Evolutionary conservation across 2,797 vertebrate genomes (phyloP).

Genomic region (Rhodeus uyekii): DNA sequence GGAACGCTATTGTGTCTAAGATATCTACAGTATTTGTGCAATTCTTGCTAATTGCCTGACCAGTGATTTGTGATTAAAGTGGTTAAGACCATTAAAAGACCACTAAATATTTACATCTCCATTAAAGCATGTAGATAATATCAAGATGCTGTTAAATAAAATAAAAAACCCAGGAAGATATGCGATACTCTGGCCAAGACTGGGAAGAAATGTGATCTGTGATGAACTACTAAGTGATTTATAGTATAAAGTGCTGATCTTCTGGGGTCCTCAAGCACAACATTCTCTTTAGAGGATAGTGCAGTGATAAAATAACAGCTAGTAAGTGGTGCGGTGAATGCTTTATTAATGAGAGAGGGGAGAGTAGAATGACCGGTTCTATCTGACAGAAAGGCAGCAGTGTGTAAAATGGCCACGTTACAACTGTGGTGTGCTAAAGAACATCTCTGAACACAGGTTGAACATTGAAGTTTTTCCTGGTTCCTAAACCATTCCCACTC

Average conservation of each 20-base stretch:
- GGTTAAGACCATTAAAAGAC: no score
- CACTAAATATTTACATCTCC: not conserved
- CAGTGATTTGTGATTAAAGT: not conserved
- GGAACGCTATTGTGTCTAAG: not conserved
- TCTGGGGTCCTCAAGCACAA: not conserved
- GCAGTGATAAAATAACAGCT: not conserved
- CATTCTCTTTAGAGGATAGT: not conserved
- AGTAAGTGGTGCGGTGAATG: not conserved
- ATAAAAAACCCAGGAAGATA: no score
- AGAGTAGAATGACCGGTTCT: not conserved
- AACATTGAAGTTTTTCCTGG: not conserved
- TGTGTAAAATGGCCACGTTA: not conserved
- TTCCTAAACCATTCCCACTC: not conserved
- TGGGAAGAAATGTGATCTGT: not conserved
- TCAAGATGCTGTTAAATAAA: no score
- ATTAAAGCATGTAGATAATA: not conserved
- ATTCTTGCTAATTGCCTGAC: not conserved
- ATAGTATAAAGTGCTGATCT: not conserved
- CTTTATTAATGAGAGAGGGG: conserved; percentile 21
- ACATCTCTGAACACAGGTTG: not conserved
- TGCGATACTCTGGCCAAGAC: no score
- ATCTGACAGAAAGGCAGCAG: not conserved
- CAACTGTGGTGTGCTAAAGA: not conserved
- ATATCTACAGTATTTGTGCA: not conserved
- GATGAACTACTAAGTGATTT: not conserved